Evolutionary conservation across 92 coral and sea anemone genomes (phyloP).

Genomic region (Epizoanthus rinbou): DNA sequence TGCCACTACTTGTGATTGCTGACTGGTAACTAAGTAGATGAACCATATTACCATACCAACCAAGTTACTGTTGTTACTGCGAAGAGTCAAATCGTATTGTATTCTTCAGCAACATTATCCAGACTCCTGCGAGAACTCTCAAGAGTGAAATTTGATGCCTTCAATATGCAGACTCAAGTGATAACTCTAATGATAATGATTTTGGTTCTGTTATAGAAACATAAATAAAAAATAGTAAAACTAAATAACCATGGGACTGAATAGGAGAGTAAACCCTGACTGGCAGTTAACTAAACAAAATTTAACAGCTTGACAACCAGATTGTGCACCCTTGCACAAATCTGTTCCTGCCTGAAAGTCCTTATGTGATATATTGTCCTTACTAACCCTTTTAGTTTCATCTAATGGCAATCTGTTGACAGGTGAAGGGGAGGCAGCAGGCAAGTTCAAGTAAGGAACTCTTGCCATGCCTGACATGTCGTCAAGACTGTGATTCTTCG

Average conservation of each 20-base stretch:
- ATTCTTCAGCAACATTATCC: too few relatives aligned
- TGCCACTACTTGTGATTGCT: too few relatives aligned
- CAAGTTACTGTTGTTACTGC: too few relatives aligned
- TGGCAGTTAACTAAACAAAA: background rate
- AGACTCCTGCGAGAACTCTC: too few relatives aligned
- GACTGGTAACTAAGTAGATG: too few relatives aligned
- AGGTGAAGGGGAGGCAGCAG: slow-evolving; percentile 62
- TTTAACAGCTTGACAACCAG: background rate
- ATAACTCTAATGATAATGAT: too few relatives aligned
- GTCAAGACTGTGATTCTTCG: slow-evolving; percentile 75
- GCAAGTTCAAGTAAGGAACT: slow-evolving; percentile 29
- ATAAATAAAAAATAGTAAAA: background rate
- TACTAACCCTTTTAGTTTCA: slow-evolving; percentile 48
- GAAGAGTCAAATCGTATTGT: too few relatives aligned
- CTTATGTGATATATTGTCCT: background rate
- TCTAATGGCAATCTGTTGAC: slow-evolving; percentile 56
- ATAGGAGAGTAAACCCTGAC: background rate
- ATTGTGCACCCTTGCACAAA: background rate
- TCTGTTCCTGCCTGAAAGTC: background rate
- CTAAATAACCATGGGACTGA: background rate
- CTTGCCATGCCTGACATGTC: slow-evolving; percentile 55
- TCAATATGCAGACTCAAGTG: too few relatives aligned
- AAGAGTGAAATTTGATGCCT: too few relatives aligned
- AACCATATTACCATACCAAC: too few relatives aligned
- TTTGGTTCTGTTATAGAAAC: too few relatives aligned